Base-by-base conservation (phyloP, 37 sponge, comb jelly and placozoan species). In the Crambe crambe region DNA sequence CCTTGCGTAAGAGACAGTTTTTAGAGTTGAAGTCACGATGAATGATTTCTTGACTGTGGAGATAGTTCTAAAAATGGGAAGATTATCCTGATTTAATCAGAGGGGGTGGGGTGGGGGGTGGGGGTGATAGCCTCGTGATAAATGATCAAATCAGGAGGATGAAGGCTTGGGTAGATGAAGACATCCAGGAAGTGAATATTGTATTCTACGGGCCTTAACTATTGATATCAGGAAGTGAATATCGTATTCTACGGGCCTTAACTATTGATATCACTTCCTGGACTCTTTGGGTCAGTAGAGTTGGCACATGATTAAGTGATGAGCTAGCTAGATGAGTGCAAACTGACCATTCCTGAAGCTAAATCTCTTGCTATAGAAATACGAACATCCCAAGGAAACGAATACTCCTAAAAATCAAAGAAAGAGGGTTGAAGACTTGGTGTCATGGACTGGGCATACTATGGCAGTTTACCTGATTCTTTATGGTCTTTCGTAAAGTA, bases 271-370 rank as follows among this genome's bases (percentile, higher is more conserved):
- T n/a, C n/a, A n/a, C n/a, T n/a, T n/a, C n/a, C n/a, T n/a, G n/a
- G n/a, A n/a, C n/a, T n/a, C n/a, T n/a, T n/a, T n/a, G n/a, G n/a
- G n/a, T n/a, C n/a, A n/a, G n/a, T n/a, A n/a, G n/a, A n/a, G n/a
- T n/a, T n/a, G n/a, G n/a, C n/a, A 63, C 65, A 63, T 63, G 65
- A 25, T 8, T 25, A 12, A 54, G 18, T 54, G 18, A 20, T 20
- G 17, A 54, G 12, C 17, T 54, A 54, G 56, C 18, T 27, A n/a
- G n/a, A n/a, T n/a, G n/a, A 35, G 36, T 58, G 22, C 0, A 36
- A 60, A 60, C 88, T 72, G 36, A 95, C 96, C 96, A 95, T 95
- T 57, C 96, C 96, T 71, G 90, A 83, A n/a, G 96, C 80, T 44
- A 95, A 86, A 68, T 95, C 96, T 74, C 87, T 74, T 21, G 92